These are phyloP conservation scores for Lordiphosa mommai DNA, from an alignment of 1,140 invertebrate species.

Conservation along the genomic window DNA sequence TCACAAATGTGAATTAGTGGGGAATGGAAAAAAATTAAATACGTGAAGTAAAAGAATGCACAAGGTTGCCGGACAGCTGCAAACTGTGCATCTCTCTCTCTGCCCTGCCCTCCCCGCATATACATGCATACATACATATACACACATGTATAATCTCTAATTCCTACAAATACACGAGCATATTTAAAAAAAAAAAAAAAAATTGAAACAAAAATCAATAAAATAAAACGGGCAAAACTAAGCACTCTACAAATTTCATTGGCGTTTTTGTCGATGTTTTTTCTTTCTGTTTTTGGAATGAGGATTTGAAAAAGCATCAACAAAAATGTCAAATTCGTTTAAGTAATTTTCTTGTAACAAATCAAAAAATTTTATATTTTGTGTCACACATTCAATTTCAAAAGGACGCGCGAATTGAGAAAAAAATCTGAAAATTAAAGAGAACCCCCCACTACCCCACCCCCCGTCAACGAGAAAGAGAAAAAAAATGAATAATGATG, in stretches of 20 bases:
- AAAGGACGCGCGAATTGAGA: conserved; percentile 57
- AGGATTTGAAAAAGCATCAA: conserved; percentile 20
- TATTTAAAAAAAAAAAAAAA: conserved; percentile 8
- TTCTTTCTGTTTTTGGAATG: background rate
- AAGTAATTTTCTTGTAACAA: conserved; percentile 41
- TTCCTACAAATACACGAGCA: conserved; percentile 41
- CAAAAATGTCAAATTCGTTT: conserved; percentile 46
- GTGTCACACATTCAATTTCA: background rate
- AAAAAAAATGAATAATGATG: conserved; percentile 80
- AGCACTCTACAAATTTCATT: conserved; percentile 14
- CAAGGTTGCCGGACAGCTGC: conserved; percentile 54
- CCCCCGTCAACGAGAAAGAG: conserved; percentile 40
- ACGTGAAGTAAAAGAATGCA: conserved; percentile 70
- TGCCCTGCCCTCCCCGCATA: conserved; percentile 22
- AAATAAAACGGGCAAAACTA: conserved; percentile 1
- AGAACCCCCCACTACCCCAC: conserved; percentile 3
- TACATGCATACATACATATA: conserved; percentile 18
- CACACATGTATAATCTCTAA: conserved; percentile 36
- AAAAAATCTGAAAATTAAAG: conserved; percentile 25
- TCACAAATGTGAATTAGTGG: conserved; percentile 59
- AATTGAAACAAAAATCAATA: conserved; percentile 42
- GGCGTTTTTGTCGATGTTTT: conserved; percentile 44
- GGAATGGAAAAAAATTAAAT: conserved; percentile 52
- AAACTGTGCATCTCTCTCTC: conserved; percentile 15
- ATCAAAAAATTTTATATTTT: conserved; percentile 23